Evolutionary conservation across 2,113 vertebrate species (phyloP).

Genomic region (Perognathus longimembris): DNA sequence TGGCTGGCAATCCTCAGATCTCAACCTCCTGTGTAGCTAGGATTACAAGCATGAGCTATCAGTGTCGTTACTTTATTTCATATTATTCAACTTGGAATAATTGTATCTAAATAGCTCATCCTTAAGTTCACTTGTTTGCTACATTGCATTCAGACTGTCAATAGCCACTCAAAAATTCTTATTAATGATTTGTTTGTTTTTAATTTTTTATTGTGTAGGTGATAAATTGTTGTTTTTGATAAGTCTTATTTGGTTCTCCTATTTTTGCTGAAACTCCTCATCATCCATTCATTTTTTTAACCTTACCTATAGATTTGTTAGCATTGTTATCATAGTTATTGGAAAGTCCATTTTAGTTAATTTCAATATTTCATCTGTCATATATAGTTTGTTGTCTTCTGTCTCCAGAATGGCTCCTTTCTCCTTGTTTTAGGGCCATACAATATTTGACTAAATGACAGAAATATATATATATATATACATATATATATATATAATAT

Average conservation of each 20-base stretch:
- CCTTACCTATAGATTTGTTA: neutral
- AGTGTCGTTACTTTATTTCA: neutral
- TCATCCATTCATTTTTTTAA: neutral
- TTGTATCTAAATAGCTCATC: neutral
- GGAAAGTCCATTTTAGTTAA: neutral
- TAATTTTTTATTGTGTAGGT: too few species aligned
- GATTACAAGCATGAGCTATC: too few species aligned
- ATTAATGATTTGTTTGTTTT: neutral
- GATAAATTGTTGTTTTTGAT: too few species aligned
- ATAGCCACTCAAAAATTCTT: neutral
- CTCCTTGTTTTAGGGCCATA: neutral
- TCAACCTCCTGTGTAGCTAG: too few species aligned
- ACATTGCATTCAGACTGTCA: neutral
- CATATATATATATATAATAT: too few species aligned
- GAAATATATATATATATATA: too few species aligned
- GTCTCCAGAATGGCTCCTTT: neutral
- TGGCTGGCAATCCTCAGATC: too few species aligned
- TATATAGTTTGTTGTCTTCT: neutral
- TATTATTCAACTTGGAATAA: neutral
- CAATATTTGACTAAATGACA: neutral
- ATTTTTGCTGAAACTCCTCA: neutral
- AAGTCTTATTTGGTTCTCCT: neutral
- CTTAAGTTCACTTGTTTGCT: neutral
- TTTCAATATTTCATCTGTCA: neutral
- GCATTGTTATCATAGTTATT: too few species aligned